Base-by-base conservation (phyloP, 1,140 invertebrate genomes). In the Prorops nasuta region DNA sequence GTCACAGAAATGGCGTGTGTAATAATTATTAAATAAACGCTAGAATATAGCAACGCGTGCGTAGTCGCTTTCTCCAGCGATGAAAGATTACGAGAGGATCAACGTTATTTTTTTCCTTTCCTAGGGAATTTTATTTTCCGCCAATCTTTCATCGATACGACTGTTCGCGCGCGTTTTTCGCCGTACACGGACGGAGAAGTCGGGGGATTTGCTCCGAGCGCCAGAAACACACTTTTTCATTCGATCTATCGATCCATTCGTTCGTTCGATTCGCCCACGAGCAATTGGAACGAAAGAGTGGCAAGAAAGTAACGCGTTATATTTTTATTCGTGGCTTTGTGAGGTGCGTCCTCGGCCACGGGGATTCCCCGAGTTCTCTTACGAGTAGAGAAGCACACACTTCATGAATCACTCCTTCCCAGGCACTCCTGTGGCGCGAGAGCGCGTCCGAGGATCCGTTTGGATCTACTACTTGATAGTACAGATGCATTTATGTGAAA, bases 1-100 rank as follows among this genome's bases (percentile, higher is more conserved):
- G 71, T 66, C 60, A 49, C 51, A 51, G 63, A 59, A 69, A 57
- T 57, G 46, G 43, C 7, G 36, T 15, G 20, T 21, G 18, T 34
- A 19, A 19, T 16, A 16, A 39, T 38, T 10, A 38, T 31, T n/a
- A n/a, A n/a, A n/a, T n/a, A n/a, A n/a, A n/a, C n/a, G n/a, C n/a
- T n/a, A n/a, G n/a, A n/a, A n/a, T n/a, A n/a, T n/a, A n/a, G n/a
- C n/a, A n/a, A n/a, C n/a, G n/a, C n/a, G n/a, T n/a, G n/a, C n/a
- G n/a, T 44, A 44, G 36, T 39, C 34, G n/a, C 8, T 18, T n/a
- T 40, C 22, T 39, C 49, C n/a, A n/a, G n/a, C n/a, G n/a, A n/a
- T n/a, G n/a, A n/a, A n/a, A n/a, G n/a, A n/a, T n/a, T n/a, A n/a
- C n/a, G n/a, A n/a, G n/a, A n/a, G n/a, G n/a, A n/a, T n/a, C n/a